These are phyloP conservation scores for Halictus quadricinctus DNA, from an alignment of 2,888 invertebrate genomes.

Conservation along the genomic window DNA sequence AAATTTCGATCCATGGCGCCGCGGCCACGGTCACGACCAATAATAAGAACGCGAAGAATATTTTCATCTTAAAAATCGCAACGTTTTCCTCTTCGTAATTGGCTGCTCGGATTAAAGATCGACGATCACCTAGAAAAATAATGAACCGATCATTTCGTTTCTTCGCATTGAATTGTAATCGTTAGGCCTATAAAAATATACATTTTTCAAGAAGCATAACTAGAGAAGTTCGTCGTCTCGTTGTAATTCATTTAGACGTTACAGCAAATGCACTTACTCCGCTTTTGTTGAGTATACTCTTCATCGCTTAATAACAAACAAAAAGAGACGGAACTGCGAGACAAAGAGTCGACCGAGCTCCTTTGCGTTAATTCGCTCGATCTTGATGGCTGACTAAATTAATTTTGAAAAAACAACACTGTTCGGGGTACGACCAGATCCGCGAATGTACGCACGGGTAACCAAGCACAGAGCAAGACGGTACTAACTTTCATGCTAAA, in stretches of 20 bases:
- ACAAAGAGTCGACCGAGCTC: no score
- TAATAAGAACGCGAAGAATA: conserved; percentile 68
- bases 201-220: background rate
- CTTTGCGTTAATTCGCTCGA: background rate
- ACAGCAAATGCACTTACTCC: background rate
- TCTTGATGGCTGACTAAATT: background rate
- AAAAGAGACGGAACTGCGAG: background rate
- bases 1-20: conserved; percentile 75
- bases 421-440: background rate
- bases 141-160: background rate
- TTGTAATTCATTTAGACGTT: background rate
- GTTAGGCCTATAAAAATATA: background rate
- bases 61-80: conserved; percentile 64
- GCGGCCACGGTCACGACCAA: conserved; percentile 66
- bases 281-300: background rate
- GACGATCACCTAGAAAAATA: conserved; percentile 8
- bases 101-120: background rate
- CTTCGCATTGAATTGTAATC: background rate
- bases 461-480: conserved; percentile 10
- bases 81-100: background rate
- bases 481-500: conserved; percentile 35
- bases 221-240: background rate
- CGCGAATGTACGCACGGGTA: conserved; percentile 2
- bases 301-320: background rate
- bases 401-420: background rate